These are phyloP conservation scores for Mesorhabditis belari DNA, from an alignment of 2,888 invertebrate genomes.

Conservation along the genomic window DNA sequence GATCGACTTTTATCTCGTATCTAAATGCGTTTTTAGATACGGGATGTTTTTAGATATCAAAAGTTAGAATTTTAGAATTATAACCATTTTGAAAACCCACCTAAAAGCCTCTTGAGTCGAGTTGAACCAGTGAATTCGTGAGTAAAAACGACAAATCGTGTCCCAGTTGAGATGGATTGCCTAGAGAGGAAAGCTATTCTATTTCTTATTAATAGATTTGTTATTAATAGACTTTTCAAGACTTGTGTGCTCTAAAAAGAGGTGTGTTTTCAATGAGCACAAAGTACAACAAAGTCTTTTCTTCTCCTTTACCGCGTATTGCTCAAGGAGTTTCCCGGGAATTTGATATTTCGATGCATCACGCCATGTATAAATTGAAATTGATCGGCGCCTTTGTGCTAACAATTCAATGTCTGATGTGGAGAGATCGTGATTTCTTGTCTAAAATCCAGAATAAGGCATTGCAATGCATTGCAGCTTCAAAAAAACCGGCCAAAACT, in stretches of 20 bases:
- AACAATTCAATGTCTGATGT: slow-evolving; percentile 25
- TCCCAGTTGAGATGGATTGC: background rate
- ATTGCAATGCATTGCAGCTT: background rate
- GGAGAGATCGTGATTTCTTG: slow-evolving; percentile 10
- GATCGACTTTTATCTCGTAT: background rate
- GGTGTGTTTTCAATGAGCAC: too few species aligned
- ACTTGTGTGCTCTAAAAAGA: too few species aligned
- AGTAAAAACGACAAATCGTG: background rate
- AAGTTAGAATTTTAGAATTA: too few species aligned
- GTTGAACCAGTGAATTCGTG: background rate
- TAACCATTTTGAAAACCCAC: too few species aligned
- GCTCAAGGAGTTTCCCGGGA: slow-evolving; percentile 15
- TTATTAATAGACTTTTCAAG: too few species aligned
- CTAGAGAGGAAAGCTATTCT: background rate
- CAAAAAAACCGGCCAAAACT: background rate
- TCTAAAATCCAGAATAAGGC: background rate
- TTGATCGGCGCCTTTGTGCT: slow-evolving; percentile 15
- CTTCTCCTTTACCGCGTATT: slow-evolving; percentile 21
- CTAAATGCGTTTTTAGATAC: background rate
- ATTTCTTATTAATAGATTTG: too few species aligned
- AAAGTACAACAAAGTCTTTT: too few species aligned
- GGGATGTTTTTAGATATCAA: background rate
- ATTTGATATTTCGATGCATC: slow-evolving; percentile 18
- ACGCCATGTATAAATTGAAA: slow-evolving; percentile 13
- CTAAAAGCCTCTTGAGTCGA: background rate